Conservation (phyloP, 2,797 vertebrate genomes). For the Bradypus variegatus region DNA sequence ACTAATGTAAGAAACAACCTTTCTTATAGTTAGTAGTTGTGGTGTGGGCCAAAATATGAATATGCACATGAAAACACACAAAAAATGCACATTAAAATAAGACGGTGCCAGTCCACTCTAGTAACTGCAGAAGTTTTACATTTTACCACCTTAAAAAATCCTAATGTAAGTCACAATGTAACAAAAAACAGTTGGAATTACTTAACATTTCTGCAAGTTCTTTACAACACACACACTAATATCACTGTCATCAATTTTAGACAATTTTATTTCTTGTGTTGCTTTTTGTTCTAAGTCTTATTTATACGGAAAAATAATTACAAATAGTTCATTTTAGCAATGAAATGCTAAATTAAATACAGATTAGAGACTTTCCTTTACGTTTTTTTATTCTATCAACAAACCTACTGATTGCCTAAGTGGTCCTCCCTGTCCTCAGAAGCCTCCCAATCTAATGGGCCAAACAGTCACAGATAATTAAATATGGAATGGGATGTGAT, state of each 20-base stretch:
- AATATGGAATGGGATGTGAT: neutral
- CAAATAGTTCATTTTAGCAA: conserved; percentile 4
- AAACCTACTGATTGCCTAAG: neutral
- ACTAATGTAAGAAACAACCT: neutral
- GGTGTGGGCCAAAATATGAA: neutral
- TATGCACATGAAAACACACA: neutral
- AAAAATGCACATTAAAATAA: too few species aligned
- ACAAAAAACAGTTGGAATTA: neutral
- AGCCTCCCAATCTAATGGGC: neutral
- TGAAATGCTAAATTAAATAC: too few species aligned
- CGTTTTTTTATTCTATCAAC: neutral
- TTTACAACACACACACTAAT: neutral
- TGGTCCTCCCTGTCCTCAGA: neutral
- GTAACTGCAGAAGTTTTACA: neutral
- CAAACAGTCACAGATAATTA: neutral
- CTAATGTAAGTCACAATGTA: neutral
- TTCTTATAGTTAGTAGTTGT: neutral
- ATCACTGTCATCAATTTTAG: neutral
- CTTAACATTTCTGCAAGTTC: neutral
- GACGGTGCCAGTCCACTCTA: neutral
- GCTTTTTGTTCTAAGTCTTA: conserved; percentile 1
- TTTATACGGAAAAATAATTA: neutral
- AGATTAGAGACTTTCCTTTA: neutral
- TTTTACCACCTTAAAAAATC: neutral
- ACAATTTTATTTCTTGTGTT: neutral